Base-by-base conservation (phyloP, 1,140 invertebrate species). In the Oncopeltus fasciatus region DNA sequence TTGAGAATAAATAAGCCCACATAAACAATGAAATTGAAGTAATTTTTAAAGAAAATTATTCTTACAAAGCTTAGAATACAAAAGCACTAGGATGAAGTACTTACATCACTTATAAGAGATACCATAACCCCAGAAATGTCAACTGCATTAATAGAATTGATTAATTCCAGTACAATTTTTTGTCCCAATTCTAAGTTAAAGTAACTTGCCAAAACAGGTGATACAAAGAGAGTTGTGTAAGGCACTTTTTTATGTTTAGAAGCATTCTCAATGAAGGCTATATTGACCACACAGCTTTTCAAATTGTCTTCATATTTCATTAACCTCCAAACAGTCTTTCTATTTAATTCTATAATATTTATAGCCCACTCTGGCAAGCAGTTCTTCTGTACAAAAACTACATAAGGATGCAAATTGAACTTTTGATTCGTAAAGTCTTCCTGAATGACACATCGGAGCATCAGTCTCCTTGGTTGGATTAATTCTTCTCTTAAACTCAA, bases 361-460 rank as follows among this genome's bases (percentile, higher is more conserved):
- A 24, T 18, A 26, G 12, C 49, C 49, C 49, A 53, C 14, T 8
- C 18, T 18, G 62, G 33, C 5, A 53, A 20, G 8, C 21, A 47
- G 12, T 53, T 26, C 62, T 59, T 59, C 20, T 33, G 26, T n/a
- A 43, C 18, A 62, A 62, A 65, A 28, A 59, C 64, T 59, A 61
- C 57, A 21, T 61, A 65, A 12, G 64, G 64, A 51, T 65, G 53
- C n/a, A 33, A 61, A n/a, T 31, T 62, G 60, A 18, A 62, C 14
- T 46, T 14, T 29, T 57, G 38, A 47, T n/a, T n/a, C n/a, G n/a
- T n/a, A n/a, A n/a, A n/a, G n/a, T 61, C 27, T 1, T 56, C 31
- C 16, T 57, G 18, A 14, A 51, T 49, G 2, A 62, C 31, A 57
- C 61, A 62, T 12, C 60, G 44, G 20, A 31, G 51, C 28, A 24